Evolutionary conservation across 2,113 vertebrate genomes (phyloP), one percentile per base, ranked within the genome.

Genomic region (Takifugu flavidus): DNA sequence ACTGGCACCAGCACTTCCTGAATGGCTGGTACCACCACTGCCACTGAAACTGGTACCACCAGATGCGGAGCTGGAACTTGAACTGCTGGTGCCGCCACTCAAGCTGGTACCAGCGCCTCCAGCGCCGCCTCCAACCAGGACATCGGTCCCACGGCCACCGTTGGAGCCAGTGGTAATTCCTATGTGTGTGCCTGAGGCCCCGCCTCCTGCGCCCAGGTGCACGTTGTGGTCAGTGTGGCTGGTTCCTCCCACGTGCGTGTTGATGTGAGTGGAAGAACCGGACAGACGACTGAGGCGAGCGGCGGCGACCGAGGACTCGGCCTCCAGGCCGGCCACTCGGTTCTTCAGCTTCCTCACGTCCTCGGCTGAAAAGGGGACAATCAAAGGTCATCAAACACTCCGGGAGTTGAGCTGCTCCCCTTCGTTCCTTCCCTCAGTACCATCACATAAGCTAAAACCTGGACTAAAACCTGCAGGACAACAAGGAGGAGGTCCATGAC

Each of bases 311-410:
- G 81, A 70, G 5, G 82, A 69, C 43, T 67, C 56, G 5, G 64
- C 62, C 79, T 98, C 93, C 49, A 99, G 86, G 12, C 79, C 74
- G 0, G 90, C 86, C 75, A 99, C 92, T 0, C 93, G 92, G 1
- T 88, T 88, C 75, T 92, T 96, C 85, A 99, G 91, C 60, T 91
- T 94, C 75, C 88, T 93, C 72, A 99, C 89, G 39, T 98, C 93
- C 57, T 98, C 94, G 4, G 92, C 96, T 98, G 88, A 46, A 70
- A 12, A 31, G 56, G 1, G 3, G 5, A 50, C 7, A 54, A 53
- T 13, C 45, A 27, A 15, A 12, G 15, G 13, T 5, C 26, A 11
- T 15, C 10, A 50, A 20, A 12, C 25, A 8, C 29, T 29, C 29
- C 29, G 3, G 44, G 44, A 45, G 44, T 3, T 45, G 44, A 47